Percentiles rank a stretch among this genome's conserved stretches.
phyloP scores from a whole-genome alignment of 1,140 invertebrate species.

The Megathymus violae region DNA sequence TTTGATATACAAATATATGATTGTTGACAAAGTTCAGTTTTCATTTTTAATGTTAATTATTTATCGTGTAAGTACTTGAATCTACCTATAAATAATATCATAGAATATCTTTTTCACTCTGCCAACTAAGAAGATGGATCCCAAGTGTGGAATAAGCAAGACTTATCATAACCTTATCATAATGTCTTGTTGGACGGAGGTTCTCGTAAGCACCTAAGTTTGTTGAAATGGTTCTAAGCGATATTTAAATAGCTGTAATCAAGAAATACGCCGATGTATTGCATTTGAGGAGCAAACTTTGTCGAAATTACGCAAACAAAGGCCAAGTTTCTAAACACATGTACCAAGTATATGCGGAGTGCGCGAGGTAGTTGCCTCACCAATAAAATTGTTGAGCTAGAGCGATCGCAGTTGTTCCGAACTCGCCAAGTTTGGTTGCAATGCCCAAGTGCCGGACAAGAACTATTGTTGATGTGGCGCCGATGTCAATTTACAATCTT shows the following conservation, averaged over 20 bases:
- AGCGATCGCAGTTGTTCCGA: conserved; percentile 14
- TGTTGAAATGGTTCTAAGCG: neutral
- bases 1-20: too few relatives aligned
- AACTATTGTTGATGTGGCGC: neutral
- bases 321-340: conserved; percentile 5
- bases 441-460: conserved; percentile 1
- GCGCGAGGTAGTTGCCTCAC: too few relatives aligned
- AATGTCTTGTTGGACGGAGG: neutral
- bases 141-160: neutral
- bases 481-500: too few relatives aligned
- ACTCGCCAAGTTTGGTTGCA: conserved; percentile 9
- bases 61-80: too few relatives aligned
- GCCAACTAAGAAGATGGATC: too few relatives aligned
- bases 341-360: neutral
- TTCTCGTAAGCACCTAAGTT: neutral
- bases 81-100: too few relatives aligned
- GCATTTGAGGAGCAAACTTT: neutral
- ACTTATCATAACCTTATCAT: too few relatives aligned
- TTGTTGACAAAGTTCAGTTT: too few relatives aligned
- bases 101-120: too few relatives aligned
- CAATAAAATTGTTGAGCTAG: conserved; percentile 6
- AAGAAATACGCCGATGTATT: neutral
- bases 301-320: conserved; percentile 1
- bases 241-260: neutral
- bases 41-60: too few relatives aligned